phyloP scores from a whole-genome alignment of 2,797 vertebrate species.

The Lacerta viridis region DNA sequence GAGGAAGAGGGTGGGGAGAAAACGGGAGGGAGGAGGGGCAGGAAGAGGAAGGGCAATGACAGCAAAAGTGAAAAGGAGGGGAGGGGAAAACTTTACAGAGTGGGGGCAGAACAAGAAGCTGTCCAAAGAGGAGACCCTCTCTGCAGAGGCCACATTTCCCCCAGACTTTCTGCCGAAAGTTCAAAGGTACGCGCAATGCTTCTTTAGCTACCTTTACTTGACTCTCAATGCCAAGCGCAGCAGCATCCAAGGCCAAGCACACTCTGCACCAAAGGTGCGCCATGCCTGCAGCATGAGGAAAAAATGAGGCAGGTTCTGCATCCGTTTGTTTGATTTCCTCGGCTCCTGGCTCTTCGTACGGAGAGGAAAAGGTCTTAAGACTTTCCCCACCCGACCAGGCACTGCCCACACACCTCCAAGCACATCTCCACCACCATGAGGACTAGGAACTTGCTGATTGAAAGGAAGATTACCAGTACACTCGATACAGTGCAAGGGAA shows the following conservation, averaged over 20 bases:
- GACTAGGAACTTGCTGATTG: background rate
- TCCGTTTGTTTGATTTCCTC: background rate
- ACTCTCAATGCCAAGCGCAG: background rate
- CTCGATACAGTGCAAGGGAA: background rate
- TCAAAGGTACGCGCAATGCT: fast-evolving
- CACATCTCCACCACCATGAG: background rate
- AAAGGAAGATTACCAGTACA: background rate
- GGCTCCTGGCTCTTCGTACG: background rate
- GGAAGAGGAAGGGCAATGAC: background rate
- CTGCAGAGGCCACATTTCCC: too few species aligned
- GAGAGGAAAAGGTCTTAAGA: too few species aligned
- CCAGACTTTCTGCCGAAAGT: background rate
- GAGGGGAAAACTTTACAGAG: background rate
- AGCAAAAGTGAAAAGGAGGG: background rate
- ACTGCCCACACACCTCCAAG: background rate
- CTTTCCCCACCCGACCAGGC: too few species aligned
- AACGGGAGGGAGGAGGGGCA: too few species aligned
- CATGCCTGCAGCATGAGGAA: background rate
- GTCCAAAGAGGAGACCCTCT: background rate
- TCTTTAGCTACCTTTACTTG: background rate
- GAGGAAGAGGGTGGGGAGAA: too few species aligned
- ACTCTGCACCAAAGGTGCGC: background rate
- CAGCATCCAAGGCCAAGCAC: background rate
- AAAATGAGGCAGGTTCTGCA: too few species aligned
- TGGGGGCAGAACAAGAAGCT: background rate